Percentiles rank a stretch among this genome's conserved stretches.
These are phyloP conservation scores for Erannis defoliaria DNA, from an alignment of 2,888 invertebrate species.

Conservation along the genomic window DNA sequence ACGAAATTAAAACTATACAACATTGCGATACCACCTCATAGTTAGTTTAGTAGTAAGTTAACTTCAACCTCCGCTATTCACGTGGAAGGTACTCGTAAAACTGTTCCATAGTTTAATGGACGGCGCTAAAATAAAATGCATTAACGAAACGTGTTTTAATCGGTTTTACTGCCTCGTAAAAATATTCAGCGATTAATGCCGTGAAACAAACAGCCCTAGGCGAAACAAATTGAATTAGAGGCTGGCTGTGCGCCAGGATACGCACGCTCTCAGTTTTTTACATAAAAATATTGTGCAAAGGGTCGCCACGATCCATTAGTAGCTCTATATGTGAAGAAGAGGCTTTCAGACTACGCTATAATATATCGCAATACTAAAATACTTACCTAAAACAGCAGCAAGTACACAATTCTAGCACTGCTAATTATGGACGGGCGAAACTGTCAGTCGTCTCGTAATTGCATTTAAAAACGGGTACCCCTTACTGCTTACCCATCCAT, in stretches of 20 bases:
- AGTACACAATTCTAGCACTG: no score
- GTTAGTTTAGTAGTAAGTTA: neutral
- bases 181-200: conserved; percentile 55
- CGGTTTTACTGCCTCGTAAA: conserved; percentile 65
- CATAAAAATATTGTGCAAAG: conserved; percentile 33
- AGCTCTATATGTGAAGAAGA: conserved; percentile 7
- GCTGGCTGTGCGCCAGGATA: conserved; percentile 66
- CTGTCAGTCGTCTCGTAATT: no score
- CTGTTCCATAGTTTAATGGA: conserved; percentile 43
- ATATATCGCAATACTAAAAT: no score
- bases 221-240: conserved; percentile 70
- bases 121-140: conserved; percentile 57
- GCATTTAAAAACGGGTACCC: no score
- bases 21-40: neutral
- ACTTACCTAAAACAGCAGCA: no score
- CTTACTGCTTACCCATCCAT: no score
- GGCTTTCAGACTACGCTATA: neutral
- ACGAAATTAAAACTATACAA: conserved; percentile 20
- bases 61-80: conserved; percentile 12
- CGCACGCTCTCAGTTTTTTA: conserved; percentile 26
- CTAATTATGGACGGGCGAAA: no score
- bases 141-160: conserved; percentile 64
- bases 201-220: conserved; percentile 58
- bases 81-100: conserved; percentile 30
- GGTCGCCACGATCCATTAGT: conserved; percentile 26